Percentiles rank a stretch among this genome's conserved stretches.
phyloP scores from a whole-genome alignment of 2,888 invertebrate species.

The Parnassius orleans region DNA sequence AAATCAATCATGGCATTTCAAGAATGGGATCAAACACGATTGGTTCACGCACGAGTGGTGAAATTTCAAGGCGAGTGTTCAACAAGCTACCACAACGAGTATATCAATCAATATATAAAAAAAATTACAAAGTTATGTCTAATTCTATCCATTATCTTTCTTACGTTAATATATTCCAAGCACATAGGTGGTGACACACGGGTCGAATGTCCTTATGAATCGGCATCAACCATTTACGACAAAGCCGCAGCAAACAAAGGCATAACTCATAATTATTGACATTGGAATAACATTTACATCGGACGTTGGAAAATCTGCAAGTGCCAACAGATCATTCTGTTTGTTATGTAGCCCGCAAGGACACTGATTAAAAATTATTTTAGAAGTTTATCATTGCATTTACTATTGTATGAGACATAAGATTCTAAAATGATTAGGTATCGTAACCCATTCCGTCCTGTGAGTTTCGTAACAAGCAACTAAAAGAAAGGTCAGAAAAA shows the following conservation, averaged over 20 bases:
- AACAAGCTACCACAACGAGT: too few species aligned
- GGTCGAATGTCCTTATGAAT: conserved; percentile 33
- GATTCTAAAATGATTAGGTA: too few species aligned
- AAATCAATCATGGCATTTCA: too few species aligned
- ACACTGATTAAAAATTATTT: neutral
- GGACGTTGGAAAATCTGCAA: neutral
- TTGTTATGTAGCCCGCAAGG: neutral
- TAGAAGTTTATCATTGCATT: neutral
- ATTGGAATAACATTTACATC: conserved; percentile 15
- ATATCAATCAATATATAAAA: too few species aligned
- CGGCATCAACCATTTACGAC: conserved; percentile 33
- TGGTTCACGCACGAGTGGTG: too few species aligned
- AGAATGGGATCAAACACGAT: too few species aligned
- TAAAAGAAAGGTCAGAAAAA: too few species aligned
- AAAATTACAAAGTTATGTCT: too few species aligned
- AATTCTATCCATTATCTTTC: conserved; percentile 4
- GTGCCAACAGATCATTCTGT: neutral
- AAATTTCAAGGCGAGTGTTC: too few species aligned
- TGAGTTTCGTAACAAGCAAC: too few species aligned
- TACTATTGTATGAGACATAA: too few species aligned
- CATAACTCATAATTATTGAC: conserved; percentile 27
- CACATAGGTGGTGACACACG: conserved; percentile 44
- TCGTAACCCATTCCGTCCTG: too few species aligned
- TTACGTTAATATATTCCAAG: conserved; percentile 43
- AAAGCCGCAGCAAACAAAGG: conserved; percentile 42